Base-by-base conservation (phyloP, 37 sponge, comb jelly and placozoan genomes). In the Eunapius fragilis region DNA sequence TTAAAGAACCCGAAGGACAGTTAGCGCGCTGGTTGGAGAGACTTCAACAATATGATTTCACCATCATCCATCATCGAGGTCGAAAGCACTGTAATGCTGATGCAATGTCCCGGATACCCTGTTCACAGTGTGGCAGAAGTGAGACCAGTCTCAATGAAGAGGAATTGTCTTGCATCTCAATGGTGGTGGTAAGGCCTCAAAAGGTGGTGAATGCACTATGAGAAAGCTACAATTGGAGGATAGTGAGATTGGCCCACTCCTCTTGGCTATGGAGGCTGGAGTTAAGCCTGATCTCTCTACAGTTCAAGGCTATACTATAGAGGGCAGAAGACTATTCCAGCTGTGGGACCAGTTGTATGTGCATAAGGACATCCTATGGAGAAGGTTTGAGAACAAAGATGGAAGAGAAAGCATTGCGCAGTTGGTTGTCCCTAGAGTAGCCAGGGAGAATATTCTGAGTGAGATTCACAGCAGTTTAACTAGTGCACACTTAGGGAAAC, bases 21-120 rank as follows among this genome's bases (percentile, higher is more conserved):
- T 41, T 85, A 31, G 86, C 86, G 9, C 70, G 86, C 13, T 85
- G 86, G 86, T 69, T 85, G 45, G 86, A 85, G 71, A 25, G 37
- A 25, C 28, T 78, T 70, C 79, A 85, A 30, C 76, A 77, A 71
- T 85, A 37, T 71, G 37, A 85, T 47, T 85, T 85, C 72, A 25
- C 35, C 23, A 69, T 85, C 72, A 37, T 78, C 22, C 86, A 85
- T 48, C 70, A 47, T 12, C n/a, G n/a, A n/a, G n/a, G n/a, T n/a
- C n/a, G n/a, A n/a, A n/a, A n/a, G n/a, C n/a, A n/a, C n/a, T n/a
- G n/a, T n/a, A n/a, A n/a, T n/a, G n/a, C n/a, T n/a, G n/a, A n/a
- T n/a, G n/a, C n/a, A n/a, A n/a, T n/a, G n/a, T n/a, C n/a, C n/a
- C n/a, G n/a, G n/a, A n/a, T n/a, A n/a, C n/a, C n/a, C n/a, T n/a